Evolutionary conservation across 2,888 invertebrate species (phyloP), one percentile per base, ranked within the genome.

Genomic region (Lasioglossum calceatum): DNA sequence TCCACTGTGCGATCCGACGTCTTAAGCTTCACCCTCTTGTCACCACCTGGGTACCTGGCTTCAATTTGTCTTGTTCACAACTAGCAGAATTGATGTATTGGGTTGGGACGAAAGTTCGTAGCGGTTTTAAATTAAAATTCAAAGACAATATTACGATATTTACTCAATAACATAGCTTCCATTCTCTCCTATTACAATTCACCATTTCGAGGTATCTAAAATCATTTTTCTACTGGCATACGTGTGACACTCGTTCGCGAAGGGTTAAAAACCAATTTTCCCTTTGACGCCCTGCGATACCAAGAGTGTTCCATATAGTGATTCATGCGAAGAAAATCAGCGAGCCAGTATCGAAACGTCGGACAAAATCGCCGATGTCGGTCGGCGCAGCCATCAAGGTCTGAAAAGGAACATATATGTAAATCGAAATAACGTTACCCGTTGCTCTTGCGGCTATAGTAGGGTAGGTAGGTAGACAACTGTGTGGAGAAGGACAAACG

Each of bases 391-490:
- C 75, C 77, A 81, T 79, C 75, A 67, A 61, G 73, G 64, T 72
- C 76, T 67, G 23, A 42, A 64, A 80, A 82, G 79, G 84, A 85
- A 81, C 91, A 89, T 92, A 82, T 91, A 92, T 92, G 93, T 92
- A 93, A 93, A 93, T 93, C 92, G 90, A 92, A 93, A 93, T 93
- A 92, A 91, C 92, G 92, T 93, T 93, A 93, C 92, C 92, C 92
- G 88, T 90, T 89, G 92, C 93, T 92, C 92, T 92, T 92, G 91
- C 87, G 85, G 88, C 88, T 67, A 84, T 86, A 78, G 86, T 75
- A 85, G 86, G 67, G 70, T 87, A 82, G 88, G 85, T 87, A 81
- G 80, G 79, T 70, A 76, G 70, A 72, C 72, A 81, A 81, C 74
- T 42, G 61, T 76, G 76, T 50, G 75, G 85, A 32, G 78, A 54